Evolutionary conservation across 2,797 vertebrate genomes (phyloP).

Genomic region (Poecilia velifera): DNA sequence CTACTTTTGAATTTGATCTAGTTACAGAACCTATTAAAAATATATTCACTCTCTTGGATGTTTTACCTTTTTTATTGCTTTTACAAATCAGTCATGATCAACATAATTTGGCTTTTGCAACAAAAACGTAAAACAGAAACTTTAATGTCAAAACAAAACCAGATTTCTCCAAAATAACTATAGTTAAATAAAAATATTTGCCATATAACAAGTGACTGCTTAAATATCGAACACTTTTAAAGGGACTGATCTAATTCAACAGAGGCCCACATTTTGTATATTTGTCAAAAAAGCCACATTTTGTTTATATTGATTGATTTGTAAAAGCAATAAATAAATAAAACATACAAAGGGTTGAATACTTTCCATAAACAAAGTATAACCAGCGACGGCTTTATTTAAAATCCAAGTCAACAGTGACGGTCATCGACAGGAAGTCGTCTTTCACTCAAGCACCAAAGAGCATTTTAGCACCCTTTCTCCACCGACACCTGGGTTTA

Average conservation of each 20-base stretch:
- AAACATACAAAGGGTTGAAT: not conserved
- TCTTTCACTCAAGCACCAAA: not conserved
- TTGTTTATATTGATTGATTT: not conserved
- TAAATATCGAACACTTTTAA: not conserved
- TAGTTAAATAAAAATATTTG: not conserved
- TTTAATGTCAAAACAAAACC: not conserved
- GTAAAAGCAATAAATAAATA: not conserved
- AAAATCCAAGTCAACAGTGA: not conserved
- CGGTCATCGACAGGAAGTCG: not conserved
- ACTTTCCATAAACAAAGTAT: not conserved
- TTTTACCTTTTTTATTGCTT: not conserved
- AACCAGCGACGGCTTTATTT: not conserved
- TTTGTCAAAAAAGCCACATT: not conserved
- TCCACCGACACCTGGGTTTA: not conserved
- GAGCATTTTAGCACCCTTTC: not conserved
- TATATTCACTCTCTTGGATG: not conserved
- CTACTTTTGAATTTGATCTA: not conserved
- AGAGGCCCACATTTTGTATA: not conserved
- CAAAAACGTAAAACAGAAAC: not conserved
- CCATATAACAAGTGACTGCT: not conserved
- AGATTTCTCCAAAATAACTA: not conserved
- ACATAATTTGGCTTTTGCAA: not conserved
- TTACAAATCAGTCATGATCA: not conserved
- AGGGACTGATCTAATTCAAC: not conserved
- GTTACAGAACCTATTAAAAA: not conserved